These are phyloP conservation scores for Elaphurus davidianus DNA, from an alignment of 2,113 vertebrate genomes.

Conservation along the genomic window DNA sequence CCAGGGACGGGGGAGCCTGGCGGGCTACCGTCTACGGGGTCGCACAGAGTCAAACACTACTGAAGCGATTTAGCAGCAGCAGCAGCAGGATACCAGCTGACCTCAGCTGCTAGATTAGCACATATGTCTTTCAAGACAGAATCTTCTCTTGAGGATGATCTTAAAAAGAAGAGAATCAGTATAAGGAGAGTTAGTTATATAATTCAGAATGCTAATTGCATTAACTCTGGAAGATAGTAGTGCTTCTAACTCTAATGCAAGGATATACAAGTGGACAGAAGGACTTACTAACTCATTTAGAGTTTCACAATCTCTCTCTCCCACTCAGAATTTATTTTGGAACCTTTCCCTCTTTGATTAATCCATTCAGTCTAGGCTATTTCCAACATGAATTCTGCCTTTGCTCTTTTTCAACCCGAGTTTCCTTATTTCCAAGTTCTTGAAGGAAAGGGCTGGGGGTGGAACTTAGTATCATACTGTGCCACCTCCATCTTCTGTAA, in stretches of 20 bases:
- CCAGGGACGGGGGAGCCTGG: too few species aligned
- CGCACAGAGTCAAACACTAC: accelerated
- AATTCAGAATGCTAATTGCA: background rate
- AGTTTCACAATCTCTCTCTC: background rate
- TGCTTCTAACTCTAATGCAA: background rate
- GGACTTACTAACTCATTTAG: background rate
- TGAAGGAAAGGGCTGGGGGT: background rate
- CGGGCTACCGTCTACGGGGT: too few species aligned
- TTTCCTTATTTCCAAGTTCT: background rate
- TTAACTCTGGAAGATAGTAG: background rate
- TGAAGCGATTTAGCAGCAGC: too few species aligned
- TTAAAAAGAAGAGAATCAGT: background rate
- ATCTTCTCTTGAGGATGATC: background rate
- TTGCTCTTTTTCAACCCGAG: background rate
- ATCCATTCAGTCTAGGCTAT: background rate
- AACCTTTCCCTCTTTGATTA: background rate
- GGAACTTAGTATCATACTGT: background rate
- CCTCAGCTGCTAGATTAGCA: background rate
- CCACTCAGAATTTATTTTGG: background rate
- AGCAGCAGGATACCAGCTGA: background rate
- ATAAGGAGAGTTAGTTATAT: background rate
- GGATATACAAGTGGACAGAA: background rate
- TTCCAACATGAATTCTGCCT: background rate
- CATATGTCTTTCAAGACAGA: background rate
- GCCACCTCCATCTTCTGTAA: background rate